Evolutionary conservation across 2,113 vertebrate species (phyloP).

Genomic region (Anguilla japonica): DNA sequence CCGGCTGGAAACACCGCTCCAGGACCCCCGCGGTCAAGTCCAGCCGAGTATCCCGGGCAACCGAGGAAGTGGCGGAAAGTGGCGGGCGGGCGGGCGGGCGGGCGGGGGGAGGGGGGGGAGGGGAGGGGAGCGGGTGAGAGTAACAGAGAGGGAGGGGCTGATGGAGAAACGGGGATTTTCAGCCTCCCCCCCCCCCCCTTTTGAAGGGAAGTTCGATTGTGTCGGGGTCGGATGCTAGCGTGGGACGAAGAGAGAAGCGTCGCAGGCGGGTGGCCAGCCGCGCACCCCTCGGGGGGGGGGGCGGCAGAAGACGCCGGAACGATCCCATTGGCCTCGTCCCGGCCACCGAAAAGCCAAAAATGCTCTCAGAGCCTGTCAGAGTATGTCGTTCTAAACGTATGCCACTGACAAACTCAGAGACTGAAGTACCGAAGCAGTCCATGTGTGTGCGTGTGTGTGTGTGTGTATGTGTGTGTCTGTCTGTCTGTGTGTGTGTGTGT

Average conservation of each 20-base stretch:
- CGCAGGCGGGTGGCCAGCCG: slow-evolving; percentile 28
- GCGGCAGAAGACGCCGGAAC: too few species aligned
- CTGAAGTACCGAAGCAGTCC: neutral
- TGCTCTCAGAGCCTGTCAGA: slow-evolving; percentile 46
- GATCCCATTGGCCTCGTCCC: too few species aligned
- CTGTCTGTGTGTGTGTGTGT: too few species aligned
- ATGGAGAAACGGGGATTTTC: too few species aligned
- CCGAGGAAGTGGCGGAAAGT: slow-evolving; percentile 61
- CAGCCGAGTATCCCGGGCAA: slow-evolving; percentile 55
- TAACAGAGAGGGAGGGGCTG: neutral
- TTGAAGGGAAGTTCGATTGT: neutral
- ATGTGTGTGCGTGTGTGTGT: neutral
- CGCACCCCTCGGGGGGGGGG: too few species aligned
- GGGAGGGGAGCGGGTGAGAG: neutral
- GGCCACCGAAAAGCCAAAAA: slow-evolving; percentile 41
- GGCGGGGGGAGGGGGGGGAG: slow-evolving; percentile 13
- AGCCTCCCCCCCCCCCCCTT: too few species aligned
- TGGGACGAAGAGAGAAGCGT: neutral
- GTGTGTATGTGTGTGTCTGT: too few species aligned
- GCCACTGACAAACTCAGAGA: neutral
- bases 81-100: slow-evolving; percentile 24
- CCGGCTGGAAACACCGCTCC: slow-evolving; percentile 43
- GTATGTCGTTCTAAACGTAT: neutral
- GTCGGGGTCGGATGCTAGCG: slow-evolving; percentile 14
- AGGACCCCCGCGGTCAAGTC: slow-evolving; percentile 51